Percentiles rank a stretch among this genome's conserved stretches.
These are phyloP conservation scores for Drosophila yooni DNA, from an alignment of 2,888 invertebrate genomes.

Conservation along the genomic window DNA sequence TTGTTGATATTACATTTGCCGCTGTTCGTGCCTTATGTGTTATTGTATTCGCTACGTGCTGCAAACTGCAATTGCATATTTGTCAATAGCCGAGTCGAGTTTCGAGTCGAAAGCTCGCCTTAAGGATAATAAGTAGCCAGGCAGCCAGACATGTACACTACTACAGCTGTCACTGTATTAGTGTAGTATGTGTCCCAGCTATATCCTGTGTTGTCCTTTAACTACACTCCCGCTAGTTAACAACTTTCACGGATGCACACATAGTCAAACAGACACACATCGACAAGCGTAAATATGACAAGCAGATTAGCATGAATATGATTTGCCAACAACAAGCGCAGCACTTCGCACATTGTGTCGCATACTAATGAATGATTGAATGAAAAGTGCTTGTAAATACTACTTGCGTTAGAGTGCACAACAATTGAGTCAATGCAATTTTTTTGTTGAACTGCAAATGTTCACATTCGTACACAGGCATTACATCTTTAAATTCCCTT, in stretches of 20 bases:
- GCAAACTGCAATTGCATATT: slow-evolving; percentile 71
- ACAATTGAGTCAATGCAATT: not conserved
- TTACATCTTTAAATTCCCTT: not conserved
- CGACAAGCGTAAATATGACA: slow-evolving; percentile 26
- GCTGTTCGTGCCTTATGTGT: slow-evolving; percentile 56
- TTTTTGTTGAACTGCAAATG: not conserved
- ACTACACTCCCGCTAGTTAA: slow-evolving; percentile 1
- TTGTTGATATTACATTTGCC: slow-evolving; percentile 33
- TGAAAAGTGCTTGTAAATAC: not conserved
- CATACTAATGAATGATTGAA: not conserved
- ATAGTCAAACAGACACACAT: not conserved
- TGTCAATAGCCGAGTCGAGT: slow-evolving; percentile 58
- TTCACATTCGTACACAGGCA: not conserved
- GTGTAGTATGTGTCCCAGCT: not conserved
- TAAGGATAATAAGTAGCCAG: slow-evolving; percentile 3
- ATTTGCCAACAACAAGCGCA: slow-evolving; percentile 1
- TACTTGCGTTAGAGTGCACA: not conserved
- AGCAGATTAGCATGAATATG: slow-evolving; percentile 19
- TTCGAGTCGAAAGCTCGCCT: slow-evolving; percentile 4
- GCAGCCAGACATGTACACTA: slow-evolving; percentile 1
- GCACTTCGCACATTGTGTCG: not conserved
- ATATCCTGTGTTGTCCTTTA: not conserved
- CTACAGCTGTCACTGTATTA: slow-evolving; percentile 9
- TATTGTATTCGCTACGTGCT: slow-evolving; percentile 62
- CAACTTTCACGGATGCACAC: slow-evolving; percentile 2